Percentiles rank a stretch among this genome's conserved stretches.
These are phyloP conservation scores for Bombus cullumanus DNA, from an alignment of 1,140 invertebrate genomes.

Conservation along the genomic window DNA sequence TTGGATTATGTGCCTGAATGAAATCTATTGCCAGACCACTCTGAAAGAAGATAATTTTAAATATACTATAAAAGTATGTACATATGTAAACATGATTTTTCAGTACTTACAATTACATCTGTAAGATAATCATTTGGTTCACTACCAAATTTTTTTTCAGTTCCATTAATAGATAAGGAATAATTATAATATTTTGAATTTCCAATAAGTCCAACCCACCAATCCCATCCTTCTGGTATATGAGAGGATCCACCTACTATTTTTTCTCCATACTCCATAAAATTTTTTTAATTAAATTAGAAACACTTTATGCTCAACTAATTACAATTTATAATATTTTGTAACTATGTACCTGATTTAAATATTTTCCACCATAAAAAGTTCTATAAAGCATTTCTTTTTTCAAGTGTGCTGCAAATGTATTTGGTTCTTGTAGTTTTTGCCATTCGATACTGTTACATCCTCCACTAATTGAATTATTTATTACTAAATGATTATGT, in stretches of 20 bases:
- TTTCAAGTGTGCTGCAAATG: constrained; percentile 88
- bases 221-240: constrained; percentile 92
- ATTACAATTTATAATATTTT: constrained; percentile 2
- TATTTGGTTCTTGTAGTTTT: constrained; percentile 84
- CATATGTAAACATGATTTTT: background rate
- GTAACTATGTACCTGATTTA: constrained; percentile 87
- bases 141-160: constrained; percentile 84
- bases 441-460: constrained; percentile 90
- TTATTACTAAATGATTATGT: constrained; percentile 91
- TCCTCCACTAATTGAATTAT: constrained; percentile 90
- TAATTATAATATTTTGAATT: constrained; percentile 96
- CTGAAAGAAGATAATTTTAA: constrained; percentile 73
- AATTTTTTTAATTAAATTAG: constrained; percentile 24
- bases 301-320: background rate
- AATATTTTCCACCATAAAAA: constrained; percentile 94
- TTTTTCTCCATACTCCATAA: constrained; percentile 85
- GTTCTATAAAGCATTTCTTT: constrained; percentile 87
- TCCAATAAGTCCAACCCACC: constrained; percentile 91
- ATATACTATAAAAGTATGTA: background rate
- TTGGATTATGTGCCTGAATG: constrained; percentile 75
- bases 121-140: constrained; percentile 89
- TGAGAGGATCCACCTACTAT: constrained; percentile 85
- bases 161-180: constrained; percentile 92
- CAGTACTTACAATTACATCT: constrained; percentile 89
- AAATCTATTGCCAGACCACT: constrained; percentile 85